Evolutionary conservation across 1,140 invertebrate species (phyloP).

Genomic region (Dinoponera quadriceps): DNA sequence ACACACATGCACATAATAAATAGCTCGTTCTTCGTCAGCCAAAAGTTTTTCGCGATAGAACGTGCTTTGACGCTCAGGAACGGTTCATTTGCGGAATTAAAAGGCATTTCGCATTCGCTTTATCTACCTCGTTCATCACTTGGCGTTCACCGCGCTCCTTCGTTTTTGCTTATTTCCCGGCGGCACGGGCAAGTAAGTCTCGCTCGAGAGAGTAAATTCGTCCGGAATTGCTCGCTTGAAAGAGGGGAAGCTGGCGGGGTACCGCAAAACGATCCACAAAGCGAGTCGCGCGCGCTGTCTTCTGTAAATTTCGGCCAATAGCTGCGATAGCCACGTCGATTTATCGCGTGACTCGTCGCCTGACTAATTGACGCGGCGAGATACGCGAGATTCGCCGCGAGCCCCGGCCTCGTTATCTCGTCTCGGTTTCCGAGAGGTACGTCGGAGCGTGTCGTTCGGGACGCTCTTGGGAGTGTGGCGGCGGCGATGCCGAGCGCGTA

Average conservation of each 20-base stretch:
- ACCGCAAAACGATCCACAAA: too few species aligned
- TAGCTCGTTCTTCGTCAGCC: too few species aligned
- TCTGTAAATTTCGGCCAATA: slow-evolving; percentile 54
- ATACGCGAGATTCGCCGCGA: slow-evolving; percentile 66
- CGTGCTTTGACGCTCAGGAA: not conserved
- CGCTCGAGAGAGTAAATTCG: too few species aligned
- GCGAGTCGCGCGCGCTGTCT: too few species aligned
- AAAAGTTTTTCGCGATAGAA: not conserved
- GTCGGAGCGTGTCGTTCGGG: not conserved
- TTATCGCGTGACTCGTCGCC: slow-evolving; percentile 71
- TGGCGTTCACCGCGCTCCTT: not conserved
- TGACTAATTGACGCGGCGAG: slow-evolving; percentile 77
- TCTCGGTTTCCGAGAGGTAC: not conserved
- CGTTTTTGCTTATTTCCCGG: slow-evolving; percentile 4
- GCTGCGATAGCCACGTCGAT: slow-evolving; percentile 50
- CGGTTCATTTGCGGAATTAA: not conserved
- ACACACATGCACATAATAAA: not conserved
- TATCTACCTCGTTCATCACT: not conserved
- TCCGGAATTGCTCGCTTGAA: too few species aligned
- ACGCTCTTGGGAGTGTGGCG: slow-evolving; percentile 49
- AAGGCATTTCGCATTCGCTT: slow-evolving; percentile 2
- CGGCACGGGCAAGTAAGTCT: too few species aligned
- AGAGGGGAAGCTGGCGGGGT: too few species aligned
- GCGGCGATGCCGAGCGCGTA: slow-evolving; percentile 43
- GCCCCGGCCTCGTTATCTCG: slow-evolving; percentile 54